These are phyloP conservation scores for Spea hammondii DNA, from an alignment of 2,797 vertebrate species.

Conservation along the genomic window DNA sequence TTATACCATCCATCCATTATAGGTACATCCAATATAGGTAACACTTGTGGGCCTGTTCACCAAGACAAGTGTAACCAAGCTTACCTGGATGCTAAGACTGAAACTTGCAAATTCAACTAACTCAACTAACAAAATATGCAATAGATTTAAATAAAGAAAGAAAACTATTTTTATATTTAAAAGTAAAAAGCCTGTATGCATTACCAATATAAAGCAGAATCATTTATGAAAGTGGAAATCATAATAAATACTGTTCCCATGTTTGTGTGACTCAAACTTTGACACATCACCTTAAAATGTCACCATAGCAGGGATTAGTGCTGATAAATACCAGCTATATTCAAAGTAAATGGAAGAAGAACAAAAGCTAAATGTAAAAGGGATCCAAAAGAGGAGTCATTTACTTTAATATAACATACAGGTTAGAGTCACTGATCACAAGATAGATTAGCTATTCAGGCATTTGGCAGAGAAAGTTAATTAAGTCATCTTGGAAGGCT, in stretches of 20 bases:
- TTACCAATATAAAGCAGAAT: neutral
- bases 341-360: neutral
- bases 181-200: no score
- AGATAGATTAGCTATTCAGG: slow-evolving; percentile 16
- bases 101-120: no score
- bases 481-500: slow-evolving; percentile 1
- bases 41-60: no score
- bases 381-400: neutral
- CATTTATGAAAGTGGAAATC: neutral
- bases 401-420: slow-evolving; percentile 5
- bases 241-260: neutral
- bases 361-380: neutral
- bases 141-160: no score
- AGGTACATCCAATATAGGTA: no score
- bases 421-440: slow-evolving; percentile 4
- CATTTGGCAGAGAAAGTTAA: slow-evolving; percentile 12
- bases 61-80: no score
- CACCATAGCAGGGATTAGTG: neutral
- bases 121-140: no score
- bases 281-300: neutral
- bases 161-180: no score
- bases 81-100: no score
- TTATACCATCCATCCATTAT: no score
- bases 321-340: neutral
- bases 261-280: neutral